phyloP scores from a whole-genome alignment of 2,113 vertebrate genomes.

The Cairina moschata region DNA sequence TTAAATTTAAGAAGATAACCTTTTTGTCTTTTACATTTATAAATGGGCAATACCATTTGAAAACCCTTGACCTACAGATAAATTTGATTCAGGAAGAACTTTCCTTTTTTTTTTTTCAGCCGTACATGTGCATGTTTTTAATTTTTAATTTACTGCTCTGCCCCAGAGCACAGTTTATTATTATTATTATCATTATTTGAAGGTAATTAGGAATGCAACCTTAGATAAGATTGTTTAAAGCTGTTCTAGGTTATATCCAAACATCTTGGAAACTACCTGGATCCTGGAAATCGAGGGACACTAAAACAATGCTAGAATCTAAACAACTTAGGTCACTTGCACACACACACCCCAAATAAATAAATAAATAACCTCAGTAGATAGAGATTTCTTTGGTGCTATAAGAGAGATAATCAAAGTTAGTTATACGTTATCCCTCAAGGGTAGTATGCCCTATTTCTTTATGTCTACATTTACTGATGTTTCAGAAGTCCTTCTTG shows the following conservation, averaged over 20 bases:
- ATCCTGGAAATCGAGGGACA: background rate
- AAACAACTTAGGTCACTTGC: background rate
- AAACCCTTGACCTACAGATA: background rate
- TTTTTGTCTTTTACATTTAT: background rate
- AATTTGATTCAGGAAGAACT: background rate
- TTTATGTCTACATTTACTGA: background rate
- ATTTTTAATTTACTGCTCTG: background rate
- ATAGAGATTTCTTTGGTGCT: background rate
- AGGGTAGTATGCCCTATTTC: background rate
- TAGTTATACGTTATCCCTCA: background rate
- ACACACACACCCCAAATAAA: background rate
- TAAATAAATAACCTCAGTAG: background rate
- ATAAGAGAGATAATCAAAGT: background rate
- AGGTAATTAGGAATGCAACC: background rate
- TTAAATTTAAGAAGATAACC: background rate
- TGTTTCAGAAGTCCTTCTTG: background rate
- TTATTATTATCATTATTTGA: background rate
- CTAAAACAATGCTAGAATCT: background rate
- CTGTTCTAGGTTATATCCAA: background rate
- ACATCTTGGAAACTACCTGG: background rate
- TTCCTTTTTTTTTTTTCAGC: background rate
- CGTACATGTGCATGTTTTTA: rapidly evolving
- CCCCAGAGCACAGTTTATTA: background rate
- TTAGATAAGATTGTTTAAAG: background rate
- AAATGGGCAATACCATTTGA: background rate